phyloP scores from a whole-genome alignment of 1,140 invertebrate genomes.

The Heliconius hermathena region DNA sequence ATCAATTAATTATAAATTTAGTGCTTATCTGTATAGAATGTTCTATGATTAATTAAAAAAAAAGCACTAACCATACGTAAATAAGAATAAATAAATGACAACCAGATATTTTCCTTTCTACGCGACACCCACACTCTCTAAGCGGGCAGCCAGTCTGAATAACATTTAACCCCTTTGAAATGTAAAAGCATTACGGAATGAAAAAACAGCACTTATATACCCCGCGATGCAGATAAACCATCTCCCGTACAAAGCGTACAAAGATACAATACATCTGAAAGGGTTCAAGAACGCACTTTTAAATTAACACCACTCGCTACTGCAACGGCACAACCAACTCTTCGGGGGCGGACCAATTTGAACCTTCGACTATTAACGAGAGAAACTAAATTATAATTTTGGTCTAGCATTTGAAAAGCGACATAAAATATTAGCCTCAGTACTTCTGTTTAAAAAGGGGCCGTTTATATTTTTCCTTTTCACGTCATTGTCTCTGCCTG shows the following conservation, averaged over 20 bases:
- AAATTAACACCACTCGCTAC: slow-evolving; percentile 71
- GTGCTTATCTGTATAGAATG: not conserved
- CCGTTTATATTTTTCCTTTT: slow-evolving; percentile 81
- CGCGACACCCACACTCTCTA: slow-evolving; percentile 77
- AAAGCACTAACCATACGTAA: not conserved
- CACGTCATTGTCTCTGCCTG: slow-evolving; percentile 79
- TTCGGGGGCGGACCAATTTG: slow-evolving; percentile 46
- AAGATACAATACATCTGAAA: slow-evolving; percentile 82
- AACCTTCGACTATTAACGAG: slow-evolving; percentile 38
- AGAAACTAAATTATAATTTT: slow-evolving; percentile 43
- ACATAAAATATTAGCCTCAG: slow-evolving; percentile 69
- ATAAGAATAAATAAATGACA: not conserved
- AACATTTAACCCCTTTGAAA: slow-evolving; percentile 81
- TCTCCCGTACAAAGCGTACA: slow-evolving; percentile 80
- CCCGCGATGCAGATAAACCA: slow-evolving; percentile 79
- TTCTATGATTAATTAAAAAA: not conserved
- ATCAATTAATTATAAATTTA: not conserved
- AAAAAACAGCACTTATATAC: slow-evolving; percentile 82
- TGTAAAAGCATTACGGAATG: slow-evolving; percentile 82
- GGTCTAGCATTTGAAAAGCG: slow-evolving; percentile 48
- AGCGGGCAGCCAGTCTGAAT: slow-evolving; percentile 76
- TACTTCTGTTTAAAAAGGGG: slow-evolving; percentile 75
- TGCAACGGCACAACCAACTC: slow-evolving; percentile 52
- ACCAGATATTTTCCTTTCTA: slow-evolving; percentile 51
- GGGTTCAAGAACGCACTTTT: slow-evolving; percentile 82